phyloP scores from a whole-genome alignment of 2,888 invertebrate species.

The Apamea crenata region DNA sequence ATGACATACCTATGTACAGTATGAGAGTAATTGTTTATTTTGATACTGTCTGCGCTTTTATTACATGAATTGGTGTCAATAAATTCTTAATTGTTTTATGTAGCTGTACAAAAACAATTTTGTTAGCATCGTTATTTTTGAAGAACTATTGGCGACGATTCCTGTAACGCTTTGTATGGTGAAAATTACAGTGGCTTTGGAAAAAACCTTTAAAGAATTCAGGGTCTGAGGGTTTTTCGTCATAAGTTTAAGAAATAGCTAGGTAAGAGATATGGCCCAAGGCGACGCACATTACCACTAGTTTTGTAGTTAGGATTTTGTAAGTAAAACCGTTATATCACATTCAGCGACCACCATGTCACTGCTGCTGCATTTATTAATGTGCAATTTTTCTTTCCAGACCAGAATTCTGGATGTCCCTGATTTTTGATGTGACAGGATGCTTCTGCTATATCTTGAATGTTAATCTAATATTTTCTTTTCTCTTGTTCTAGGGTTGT shows the following conservation, averaged over 20 bases:
- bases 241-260: no score
- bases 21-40: slow-evolving; percentile 1
- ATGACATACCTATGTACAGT: background rate
- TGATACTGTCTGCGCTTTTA: slow-evolving; percentile 13
- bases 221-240: no score
- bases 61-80: slow-evolving; percentile 30
- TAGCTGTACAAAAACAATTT: slow-evolving; percentile 7
- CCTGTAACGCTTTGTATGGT: background rate
- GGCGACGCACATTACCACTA: background rate
- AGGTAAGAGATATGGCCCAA: no score
- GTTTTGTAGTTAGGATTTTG: background rate
- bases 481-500: slow-evolving; percentile 74
- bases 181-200: no score
- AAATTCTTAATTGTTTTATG: slow-evolving; percentile 13
- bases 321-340: background rate
- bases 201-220: no score
- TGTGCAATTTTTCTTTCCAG: background rate
- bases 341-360: no score
- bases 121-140: background rate
- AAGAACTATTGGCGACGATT: background rate
- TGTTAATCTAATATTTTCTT: background rate
- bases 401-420: background rate
- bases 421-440: no score
- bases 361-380: background rate
- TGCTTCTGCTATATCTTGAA: background rate